Base-by-base conservation (phyloP, 2,797 vertebrate species). In the Siniperca obscura region DNA sequence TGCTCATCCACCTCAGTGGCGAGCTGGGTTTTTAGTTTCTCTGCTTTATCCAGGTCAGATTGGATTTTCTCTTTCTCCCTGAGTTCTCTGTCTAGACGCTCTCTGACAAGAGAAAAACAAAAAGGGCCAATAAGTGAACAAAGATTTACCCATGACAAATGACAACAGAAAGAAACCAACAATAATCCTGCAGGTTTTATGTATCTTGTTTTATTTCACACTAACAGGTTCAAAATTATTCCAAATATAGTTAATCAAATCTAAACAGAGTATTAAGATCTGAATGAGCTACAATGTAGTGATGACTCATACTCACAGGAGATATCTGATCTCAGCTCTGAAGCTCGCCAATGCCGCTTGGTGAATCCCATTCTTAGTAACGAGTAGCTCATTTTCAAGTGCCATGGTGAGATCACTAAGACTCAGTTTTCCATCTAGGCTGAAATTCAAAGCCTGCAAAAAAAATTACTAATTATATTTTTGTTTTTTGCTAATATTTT, bases 1-100 rank as follows among this genome's bases (percentile, higher is more conserved):
- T 96, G 97, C 60, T 99, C 98, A 0, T 99, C 98, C 74, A 99
- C 97, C 53, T 99, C 98, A 0, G 97, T 94, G 7, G 98, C 97
- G 87, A 99, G 96, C 19, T 98, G 95, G 36, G 92, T 96, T 90
- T 98, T 99, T 65, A 98, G 93, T 80, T 97, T 98, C 79, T 98
- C 98, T 0, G 96, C 96, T 73, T 97, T 99, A 34, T 99, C 98
- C 91, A 99, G 90, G 90, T 99, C 98, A 0, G 92, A 95, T 0
- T 95, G 93, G 56, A 99, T 94, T 90, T 98, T 99, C 86, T 98
- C 97, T 55, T 98, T 99, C 90, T 99, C 97, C 81, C 96, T 93
- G 86, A 95, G 93, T 72, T 96, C 97, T 81, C 96, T 91, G 86
- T 99, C 98, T 1, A 97, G 94, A 25, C 94, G 87, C 80, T 97